These are phyloP conservation scores for Lysiphlebus fabarum DNA, from an alignment of 1,140 invertebrate genomes.

Conservation along the genomic window DNA sequence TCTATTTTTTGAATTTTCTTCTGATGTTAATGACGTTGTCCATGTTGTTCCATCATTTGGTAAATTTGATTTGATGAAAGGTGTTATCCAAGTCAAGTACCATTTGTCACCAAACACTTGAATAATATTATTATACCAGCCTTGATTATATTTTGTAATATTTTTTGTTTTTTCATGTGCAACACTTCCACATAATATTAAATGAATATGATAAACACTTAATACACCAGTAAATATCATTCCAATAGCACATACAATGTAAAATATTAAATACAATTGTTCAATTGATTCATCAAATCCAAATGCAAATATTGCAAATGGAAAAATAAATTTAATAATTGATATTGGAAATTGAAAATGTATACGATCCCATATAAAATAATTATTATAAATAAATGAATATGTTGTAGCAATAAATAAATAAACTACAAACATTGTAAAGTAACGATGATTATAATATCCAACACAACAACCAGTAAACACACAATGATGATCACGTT, in stretches of 20 bases:
- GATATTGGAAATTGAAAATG: conserved; percentile 54
- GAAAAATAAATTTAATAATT: conserved; percentile 63
- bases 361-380: conserved; percentile 62
- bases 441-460: conserved; percentile 85
- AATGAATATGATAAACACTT: conserved; percentile 66
- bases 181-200: conserved; percentile 64
- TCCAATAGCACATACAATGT: conserved; percentile 66
- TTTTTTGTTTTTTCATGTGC: conserved; percentile 66
- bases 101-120: conserved; percentile 72
- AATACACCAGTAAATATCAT: conserved; percentile 66
- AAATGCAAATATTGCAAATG: conserved; percentile 60
- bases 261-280: conserved; percentile 66
- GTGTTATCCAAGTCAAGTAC: conserved; percentile 72
- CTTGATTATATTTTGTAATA: conserved; percentile 66
- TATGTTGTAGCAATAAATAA: conserved; percentile 71
- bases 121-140: conserved; percentile 67
- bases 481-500: conserved; percentile 92
- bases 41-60: conserved; percentile 74
- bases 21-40: conserved; percentile 41
- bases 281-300: conserved; percentile 58
- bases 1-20: conserved; percentile 17
- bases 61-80: conserved; percentile 72
- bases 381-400: conserved; percentile 64
- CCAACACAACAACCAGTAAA: conserved; percentile 89
- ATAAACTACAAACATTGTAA: conserved; percentile 78